A percentile compares a stretch with the other conserved stretches of the same genome.
Conservation (phyloP, 2,888 invertebrate genomes). For the Anaspis maculata region DNA sequence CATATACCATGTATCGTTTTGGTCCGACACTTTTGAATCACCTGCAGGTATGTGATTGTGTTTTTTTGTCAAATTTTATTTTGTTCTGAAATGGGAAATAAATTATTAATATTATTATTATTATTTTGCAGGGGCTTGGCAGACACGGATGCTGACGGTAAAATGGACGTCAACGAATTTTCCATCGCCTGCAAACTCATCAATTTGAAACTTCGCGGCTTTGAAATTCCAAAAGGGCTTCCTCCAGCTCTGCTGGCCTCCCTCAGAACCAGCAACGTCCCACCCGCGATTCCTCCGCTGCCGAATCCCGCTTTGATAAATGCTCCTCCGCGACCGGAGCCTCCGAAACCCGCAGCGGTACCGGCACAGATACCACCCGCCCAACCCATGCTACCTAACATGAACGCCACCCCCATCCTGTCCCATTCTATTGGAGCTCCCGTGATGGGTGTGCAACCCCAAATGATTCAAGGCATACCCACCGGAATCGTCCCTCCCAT, state of each 20-base stretch:
- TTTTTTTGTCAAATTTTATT: too few relatives aligned
- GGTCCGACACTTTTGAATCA: too few relatives aligned
- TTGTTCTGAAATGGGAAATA: too few relatives aligned
- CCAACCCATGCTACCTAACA: slow-evolving; percentile 15
- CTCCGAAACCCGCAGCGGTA: slow-evolving; percentile 41
- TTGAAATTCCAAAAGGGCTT: slow-evolving; percentile 79
- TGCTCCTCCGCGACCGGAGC: slow-evolving; percentile 36
- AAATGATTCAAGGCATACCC: slow-evolving; percentile 39
- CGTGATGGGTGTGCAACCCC: slow-evolving; percentile 20
- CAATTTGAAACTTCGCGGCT: slow-evolving; percentile 83
- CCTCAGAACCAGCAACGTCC: slow-evolving; percentile 44
- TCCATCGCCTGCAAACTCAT: slow-evolving; percentile 95
- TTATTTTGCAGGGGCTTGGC: slow-evolving; percentile 63
- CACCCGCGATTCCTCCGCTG: slow-evolving; percentile 32
- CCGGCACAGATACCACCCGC: slow-evolving; percentile 30
- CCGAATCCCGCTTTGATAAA: slow-evolving; percentile 30
- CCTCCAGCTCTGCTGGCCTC: slow-evolving; percentile 70
- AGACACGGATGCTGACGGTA: slow-evolving; percentile 94
- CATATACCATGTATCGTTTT: too few relatives aligned
- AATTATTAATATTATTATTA: background rate
- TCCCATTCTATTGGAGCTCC: background rate
- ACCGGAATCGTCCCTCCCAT: slow-evolving; percentile 52
- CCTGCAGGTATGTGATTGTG: too few relatives aligned
- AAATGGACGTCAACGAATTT: slow-evolving; percentile 93
- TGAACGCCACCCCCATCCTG: slow-evolving; percentile 1